Percentiles rank a stretch among this genome's conserved stretches.
phyloP scores from a whole-genome alignment of 30 jellyfish, hydroid and myxozoan species.

The Nemopilema nomurai region DNA sequence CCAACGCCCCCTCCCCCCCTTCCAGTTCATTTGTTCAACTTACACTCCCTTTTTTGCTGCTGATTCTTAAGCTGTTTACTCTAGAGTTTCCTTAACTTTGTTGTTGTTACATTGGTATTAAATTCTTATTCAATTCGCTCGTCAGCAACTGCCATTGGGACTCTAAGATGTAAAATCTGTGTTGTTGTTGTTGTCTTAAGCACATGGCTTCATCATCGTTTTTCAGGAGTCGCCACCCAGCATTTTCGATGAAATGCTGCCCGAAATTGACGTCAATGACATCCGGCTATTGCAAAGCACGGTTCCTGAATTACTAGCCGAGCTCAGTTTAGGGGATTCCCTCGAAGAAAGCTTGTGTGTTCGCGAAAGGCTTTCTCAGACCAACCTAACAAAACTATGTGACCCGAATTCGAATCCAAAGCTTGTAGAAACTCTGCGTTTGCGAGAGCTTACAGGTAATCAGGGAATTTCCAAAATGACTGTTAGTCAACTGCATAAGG shows the following conservation, averaged over 20 bases:
- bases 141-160: background rate
- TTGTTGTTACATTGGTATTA: background rate
- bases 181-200: too few species aligned
- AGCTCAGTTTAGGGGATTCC: constrained; percentile 73
- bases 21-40: too few species aligned
- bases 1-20: too few species aligned
- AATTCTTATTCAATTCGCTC: background rate
- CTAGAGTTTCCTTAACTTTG: background rate
- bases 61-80: too few species aligned
- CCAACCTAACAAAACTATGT: constrained; percentile 65
- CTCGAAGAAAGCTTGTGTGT: constrained; percentile 74
- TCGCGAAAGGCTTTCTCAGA: constrained; percentile 77
- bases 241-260: constrained; percentile 74
- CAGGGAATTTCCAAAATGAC: constrained; percentile 67
- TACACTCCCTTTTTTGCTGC: too few species aligned
- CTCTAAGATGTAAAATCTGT: background rate
- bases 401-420: constrained; percentile 77
- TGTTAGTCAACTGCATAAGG: constrained; percentile 86
- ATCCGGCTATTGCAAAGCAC: constrained; percentile 66
- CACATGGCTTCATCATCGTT: background rate
- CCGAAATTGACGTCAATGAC: constrained; percentile 79
- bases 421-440: constrained; percentile 65
- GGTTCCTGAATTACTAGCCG: constrained; percentile 88
- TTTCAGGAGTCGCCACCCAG: constrained; percentile 87
- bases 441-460: constrained; percentile 53